phyloP scores from a whole-genome alignment of 1,140 invertebrate species.

The Sitophilus oryzae region DNA sequence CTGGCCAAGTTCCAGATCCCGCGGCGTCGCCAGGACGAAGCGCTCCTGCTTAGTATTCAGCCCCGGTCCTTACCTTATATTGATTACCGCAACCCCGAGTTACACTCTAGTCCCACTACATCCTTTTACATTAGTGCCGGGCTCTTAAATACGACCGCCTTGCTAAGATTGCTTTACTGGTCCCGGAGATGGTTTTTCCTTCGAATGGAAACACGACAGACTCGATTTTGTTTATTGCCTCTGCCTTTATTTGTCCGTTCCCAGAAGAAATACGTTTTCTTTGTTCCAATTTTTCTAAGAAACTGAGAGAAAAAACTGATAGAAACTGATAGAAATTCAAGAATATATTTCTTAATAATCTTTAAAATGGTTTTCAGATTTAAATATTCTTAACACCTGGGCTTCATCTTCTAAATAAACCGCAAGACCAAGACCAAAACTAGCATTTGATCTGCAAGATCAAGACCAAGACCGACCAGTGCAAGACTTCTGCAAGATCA shows the following conservation, averaged over 20 bases:
- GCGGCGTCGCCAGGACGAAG: constrained; percentile 25
- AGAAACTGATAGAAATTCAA: no score
- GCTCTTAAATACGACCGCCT: constrained; percentile 5
- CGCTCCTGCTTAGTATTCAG: constrained; percentile 37
- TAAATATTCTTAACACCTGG: no score
- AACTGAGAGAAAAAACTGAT: no score
- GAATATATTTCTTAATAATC: no score
- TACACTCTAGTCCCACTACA: constrained; percentile 14
- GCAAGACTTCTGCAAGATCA: no score
- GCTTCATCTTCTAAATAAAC: no score
- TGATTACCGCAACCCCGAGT: constrained; percentile 36
- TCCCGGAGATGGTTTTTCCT: neutral
- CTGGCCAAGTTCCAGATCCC: constrained; percentile 21
- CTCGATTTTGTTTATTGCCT: neutral
- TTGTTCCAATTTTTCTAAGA: no score
- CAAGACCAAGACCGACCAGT: no score
- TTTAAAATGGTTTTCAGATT: no score
- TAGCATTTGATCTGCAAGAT: no score
- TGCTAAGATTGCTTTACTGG: constrained; percentile 1
- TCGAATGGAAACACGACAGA: neutral
- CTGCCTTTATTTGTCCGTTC: neutral
- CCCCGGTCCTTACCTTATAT: constrained; percentile 40
- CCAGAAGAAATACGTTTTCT: no score
- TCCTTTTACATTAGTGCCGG: constrained; percentile 14
- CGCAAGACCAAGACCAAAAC: no score